Evolutionary conservation across 2,113 vertebrate genomes (phyloP).

Genomic region (Pithys albifrons): DNA sequence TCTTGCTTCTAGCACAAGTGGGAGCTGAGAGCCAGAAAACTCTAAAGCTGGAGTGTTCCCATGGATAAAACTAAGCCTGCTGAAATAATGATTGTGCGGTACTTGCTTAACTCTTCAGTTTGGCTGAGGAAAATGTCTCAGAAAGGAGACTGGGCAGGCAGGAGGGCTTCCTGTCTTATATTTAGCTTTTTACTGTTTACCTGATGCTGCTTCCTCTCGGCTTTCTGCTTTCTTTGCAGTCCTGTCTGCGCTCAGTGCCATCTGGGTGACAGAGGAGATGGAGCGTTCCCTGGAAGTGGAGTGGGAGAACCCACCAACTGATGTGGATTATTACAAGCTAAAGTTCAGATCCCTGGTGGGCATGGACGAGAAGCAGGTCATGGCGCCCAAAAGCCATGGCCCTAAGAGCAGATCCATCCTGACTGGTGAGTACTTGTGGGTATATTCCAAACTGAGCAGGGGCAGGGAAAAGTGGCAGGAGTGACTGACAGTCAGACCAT

Average conservation of each 20-base stretch:
- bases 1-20: background rate
- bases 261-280: constrained; percentile 83
- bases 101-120: background rate
- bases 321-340: constrained; percentile 85
- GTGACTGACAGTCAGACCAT: background rate
- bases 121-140: background rate
- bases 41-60: background rate
- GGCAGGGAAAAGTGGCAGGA: background rate
- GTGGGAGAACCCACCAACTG: constrained; percentile 82
- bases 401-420: constrained; percentile 84
- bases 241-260: constrained; percentile 64
- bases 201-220: background rate
- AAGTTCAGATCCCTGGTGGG: constrained; percentile 74
- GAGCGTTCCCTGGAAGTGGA: constrained; percentile 86
- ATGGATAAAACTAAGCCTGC: background rate
- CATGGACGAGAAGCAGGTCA: constrained; percentile 74
- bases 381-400: constrained; percentile 78
- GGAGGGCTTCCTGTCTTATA: background rate
- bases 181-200: background rate
- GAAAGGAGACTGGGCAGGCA: background rate
- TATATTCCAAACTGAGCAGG: background rate
- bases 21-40: background rate
- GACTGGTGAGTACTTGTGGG: constrained; percentile 69
- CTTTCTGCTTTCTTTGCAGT: constrained; percentile 51
- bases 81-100: background rate